Evolutionary conservation across 2,113 vertebrate genomes (phyloP), one percentile per base, ranked within the genome.

Genomic region (Monopterus albus): DNA sequence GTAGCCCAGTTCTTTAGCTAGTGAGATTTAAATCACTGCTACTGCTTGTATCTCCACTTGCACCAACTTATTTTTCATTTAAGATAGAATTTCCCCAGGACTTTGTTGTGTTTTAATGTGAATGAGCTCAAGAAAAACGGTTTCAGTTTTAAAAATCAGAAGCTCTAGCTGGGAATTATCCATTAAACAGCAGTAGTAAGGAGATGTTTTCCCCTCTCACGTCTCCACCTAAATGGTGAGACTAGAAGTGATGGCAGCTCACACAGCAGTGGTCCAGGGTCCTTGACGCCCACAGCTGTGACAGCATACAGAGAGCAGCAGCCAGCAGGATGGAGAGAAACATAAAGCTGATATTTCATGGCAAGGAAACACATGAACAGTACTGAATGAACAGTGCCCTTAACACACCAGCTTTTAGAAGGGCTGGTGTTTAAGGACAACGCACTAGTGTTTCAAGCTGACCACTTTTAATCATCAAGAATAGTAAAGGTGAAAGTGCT

Each of bases 241-340:
- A 80, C 50, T 29, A 45, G 84, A 84, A 78, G 77, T 59, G 72
- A 79, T 73, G 66, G 17, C 76, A 57, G 71, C 85, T 83, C 80
- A 81, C 84, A 68, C 43, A 69, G 42, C 25, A 8, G 40, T n/a
- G 13, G n/a, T 74, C 47, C 55, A 25, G 45, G 53, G 13, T 63
- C 50, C 69, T 78, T 12, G 15, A 88, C 83, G 71, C 86, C 87
- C 83, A 82, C 82, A 28, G 65, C 56, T 74, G 78, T 83, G 78
- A 84, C 80, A 66, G 56, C 78, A 70, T 57, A 35, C 78, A 63
- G 64, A 50, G 38, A 33, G 72, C 77, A 53, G 77, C 59, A 28
- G 88, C 81, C 87, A 85, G 59, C 55, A 60, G 82, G 79, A 84
- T 35, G 72, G 74, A 72, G 69, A 28, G 67, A 66, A 67, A 81